Evolutionary conservation across 2,797 vertebrate species (phyloP), one percentile per base, ranked within the genome.

Genomic region (Chloroceryle inda): DNA sequence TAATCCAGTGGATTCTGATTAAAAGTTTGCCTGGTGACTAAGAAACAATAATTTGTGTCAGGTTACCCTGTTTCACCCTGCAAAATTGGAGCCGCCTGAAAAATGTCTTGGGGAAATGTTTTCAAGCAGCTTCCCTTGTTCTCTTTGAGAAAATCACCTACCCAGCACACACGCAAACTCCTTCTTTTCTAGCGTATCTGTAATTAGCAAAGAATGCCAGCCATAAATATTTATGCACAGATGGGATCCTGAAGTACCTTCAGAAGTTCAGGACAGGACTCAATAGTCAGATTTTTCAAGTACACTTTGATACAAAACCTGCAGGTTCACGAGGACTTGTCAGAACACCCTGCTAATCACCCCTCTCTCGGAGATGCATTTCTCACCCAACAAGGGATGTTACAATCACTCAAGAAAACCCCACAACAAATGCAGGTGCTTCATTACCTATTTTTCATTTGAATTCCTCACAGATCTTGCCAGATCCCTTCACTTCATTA

Each of bases 391-490:
- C 37, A 38, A 42, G 45, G 24, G 90, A 74, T 53, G n/a, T 71
- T 85, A 72, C 52, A 64, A 55, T 61, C 74, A 38, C 33, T 76
- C 3, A 0, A 0, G 0, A 92, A 96, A 94, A 47, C 52, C 52
- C 59, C 85, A 77, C 80, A 95, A 62, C 42, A 92, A 81, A 79
- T 71, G 62, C 71, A 93, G 49, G 59, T 90, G 47, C 83, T 96
- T 93, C 59, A 50, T 90, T 93, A 74, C 59, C 71, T 84, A 22
- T 23, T 93, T 94, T 68, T 88, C 79, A 86, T 88, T 94, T 94
- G 35, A 96, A 94, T 91, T 94, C 66, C 76, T 82, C 76, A 76
- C 29, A 89, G 91, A 91, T 53, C 73, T 91, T 92, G 82, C 77
- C 94, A 95, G 94, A 90, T 66, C 42, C 45, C 44, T 40, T 74